Base-by-base conservation (phyloP, 1,140 invertebrate genomes). In the Drosophila melanica region DNA sequence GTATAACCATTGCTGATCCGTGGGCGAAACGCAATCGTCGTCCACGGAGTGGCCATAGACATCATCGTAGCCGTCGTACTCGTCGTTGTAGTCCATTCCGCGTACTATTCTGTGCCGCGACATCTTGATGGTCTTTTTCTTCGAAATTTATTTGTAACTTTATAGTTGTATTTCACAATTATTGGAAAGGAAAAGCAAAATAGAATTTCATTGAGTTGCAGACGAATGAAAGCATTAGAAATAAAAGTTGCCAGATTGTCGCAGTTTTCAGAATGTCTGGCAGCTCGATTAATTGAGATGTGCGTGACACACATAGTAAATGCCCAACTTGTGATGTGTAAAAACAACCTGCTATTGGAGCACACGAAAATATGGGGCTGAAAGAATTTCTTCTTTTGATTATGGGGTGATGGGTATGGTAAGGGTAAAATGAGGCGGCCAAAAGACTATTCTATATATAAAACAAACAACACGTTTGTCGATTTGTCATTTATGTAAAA, bases 11-110 rank as follows among this genome's bases (percentile, higher is more conserved):
- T 97, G 95, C 51, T 95, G 94, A 94, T 97, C 97, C 87, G 95
- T 96, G 6, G 98, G 98, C 23, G 98, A 99, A 65, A 98, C 95
- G 90, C 96, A 96, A 90, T 87, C 84, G 14, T 87, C 84, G 92
- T 98, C 97, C 20, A 98, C 95, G 16, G 97, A 98, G 92, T 98
- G 96, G 3, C 97, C 97, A 92, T 98, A 98, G 65, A 97, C 95
- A 93, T 98, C 97, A 85, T 98, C 96, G 90, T 97, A 97, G 50
- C 95, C 95, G 85, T 98, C 97, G 92, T 97, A 98, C 90, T 98
- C 97, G 80, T 96, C 96, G 10, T 95, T 94, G 92, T 95, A 96
- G 82, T 95, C 95, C 93, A 96, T 95, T 69, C 94, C 94, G 60
- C 96, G 93, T 45, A 97, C 93, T 91, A 96, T 95, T 66, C 96